These are phyloP conservation scores for Bergia puertoricense DNA, from an alignment of 92 coral and sea anemone species.

Conservation along the genomic window DNA sequence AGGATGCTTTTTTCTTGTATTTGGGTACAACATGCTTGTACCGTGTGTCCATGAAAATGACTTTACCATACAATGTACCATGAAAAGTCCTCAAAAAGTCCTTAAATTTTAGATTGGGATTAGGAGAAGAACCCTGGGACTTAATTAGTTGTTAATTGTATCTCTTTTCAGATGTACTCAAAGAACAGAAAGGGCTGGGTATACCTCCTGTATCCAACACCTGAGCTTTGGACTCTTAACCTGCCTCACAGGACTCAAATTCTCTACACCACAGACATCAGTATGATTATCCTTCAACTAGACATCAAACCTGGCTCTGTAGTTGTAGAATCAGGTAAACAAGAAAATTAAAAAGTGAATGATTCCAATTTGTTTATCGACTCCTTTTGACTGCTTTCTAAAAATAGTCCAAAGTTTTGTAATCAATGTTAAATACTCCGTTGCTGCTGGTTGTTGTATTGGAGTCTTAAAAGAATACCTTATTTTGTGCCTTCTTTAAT, in stretches of 20 bases:
- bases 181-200: slow-evolving; percentile 90
- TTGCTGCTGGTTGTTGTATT: neutral
- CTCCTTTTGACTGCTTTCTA: neutral
- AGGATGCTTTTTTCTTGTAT: too few species aligned
- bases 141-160: neutral
- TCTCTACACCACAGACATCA: slow-evolving; percentile 91
- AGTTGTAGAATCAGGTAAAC: slow-evolving; percentile 89
- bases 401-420: neutral
- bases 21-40: too few species aligned
- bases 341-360: neutral
- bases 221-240: slow-evolving; percentile 93
- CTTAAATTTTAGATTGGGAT: too few species aligned
- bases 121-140: too few species aligned
- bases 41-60: too few species aligned
- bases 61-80: too few species aligned
- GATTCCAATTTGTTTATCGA: neutral
- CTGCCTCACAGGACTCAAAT: slow-evolving; percentile 98
- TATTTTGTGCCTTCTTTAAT: neutral
- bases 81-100: too few species aligned
- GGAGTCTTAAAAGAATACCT: too few species aligned
- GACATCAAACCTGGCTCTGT: slow-evolving; percentile 91
- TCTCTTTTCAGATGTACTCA: slow-evolving; percentile 59
- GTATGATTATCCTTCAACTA: slow-evolving; percentile 86
- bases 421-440: neutral
- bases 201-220: slow-evolving; percentile 88